These are phyloP conservation scores for Furnarius figulus DNA, from an alignment of 2,113 vertebrate genomes.

Conservation along the genomic window DNA sequence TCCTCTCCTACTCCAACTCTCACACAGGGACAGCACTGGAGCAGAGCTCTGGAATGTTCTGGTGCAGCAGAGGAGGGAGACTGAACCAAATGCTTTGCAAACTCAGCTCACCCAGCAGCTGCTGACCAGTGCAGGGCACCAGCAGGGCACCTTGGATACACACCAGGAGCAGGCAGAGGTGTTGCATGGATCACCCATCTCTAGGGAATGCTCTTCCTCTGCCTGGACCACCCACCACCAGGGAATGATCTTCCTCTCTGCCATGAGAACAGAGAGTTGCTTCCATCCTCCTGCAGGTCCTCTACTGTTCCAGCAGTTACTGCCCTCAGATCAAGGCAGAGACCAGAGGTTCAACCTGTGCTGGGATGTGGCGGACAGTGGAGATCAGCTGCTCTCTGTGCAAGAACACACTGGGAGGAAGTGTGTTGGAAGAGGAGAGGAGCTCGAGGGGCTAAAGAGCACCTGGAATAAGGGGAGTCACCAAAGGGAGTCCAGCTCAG, in stretches of 20 bases:
- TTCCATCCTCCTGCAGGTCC: neutral
- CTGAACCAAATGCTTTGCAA: neutral
- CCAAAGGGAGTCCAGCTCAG: neutral
- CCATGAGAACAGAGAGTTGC: neutral
- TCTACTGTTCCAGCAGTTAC: neutral
- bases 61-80: neutral
- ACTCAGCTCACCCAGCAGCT: neutral
- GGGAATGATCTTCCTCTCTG: neutral
- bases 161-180: neutral
- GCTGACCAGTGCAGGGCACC: neutral
- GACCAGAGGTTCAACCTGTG: neutral
- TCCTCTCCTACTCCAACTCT: neutral
- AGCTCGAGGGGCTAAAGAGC: neutral
- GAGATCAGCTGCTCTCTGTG: neutral
- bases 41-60: neutral
- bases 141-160: neutral
- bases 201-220: neutral
- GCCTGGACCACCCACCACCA: neutral
- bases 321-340: neutral
- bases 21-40: rapidly evolving
- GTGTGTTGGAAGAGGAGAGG: neutral
- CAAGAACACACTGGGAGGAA: neutral
- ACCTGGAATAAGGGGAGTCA: neutral
- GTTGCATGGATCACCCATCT: neutral
- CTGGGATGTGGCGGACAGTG: neutral